These are phyloP conservation scores for Porites divaricata DNA, from an alignment of 92 coral and sea anemone species.

Conservation along the genomic window DNA sequence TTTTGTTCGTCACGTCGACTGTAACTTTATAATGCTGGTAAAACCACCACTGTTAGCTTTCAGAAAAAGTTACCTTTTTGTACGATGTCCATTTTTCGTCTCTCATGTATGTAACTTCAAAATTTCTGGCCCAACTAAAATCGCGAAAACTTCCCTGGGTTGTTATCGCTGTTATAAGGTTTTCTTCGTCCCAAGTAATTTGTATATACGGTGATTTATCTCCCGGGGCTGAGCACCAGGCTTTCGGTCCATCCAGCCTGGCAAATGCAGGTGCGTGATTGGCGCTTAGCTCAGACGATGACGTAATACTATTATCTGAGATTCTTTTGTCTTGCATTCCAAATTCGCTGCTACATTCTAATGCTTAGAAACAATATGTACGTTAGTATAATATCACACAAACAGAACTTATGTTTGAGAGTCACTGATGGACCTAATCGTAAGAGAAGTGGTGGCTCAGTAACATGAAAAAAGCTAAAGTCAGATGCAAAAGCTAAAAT, in stretches of 20 bases:
- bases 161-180: slow-evolving; percentile 5
- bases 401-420: too few relatives aligned
- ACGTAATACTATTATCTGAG: slow-evolving; percentile 26
- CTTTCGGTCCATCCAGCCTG: neutral
- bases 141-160: slow-evolving; percentile 15
- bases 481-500: too few relatives aligned
- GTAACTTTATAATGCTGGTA: neutral
- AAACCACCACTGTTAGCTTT: neutral
- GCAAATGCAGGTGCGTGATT: slow-evolving; percentile 18
- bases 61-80: neutral
- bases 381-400: too few relatives aligned
- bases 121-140: neutral
- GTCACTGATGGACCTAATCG: too few relatives aligned
- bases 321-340: slow-evolving; percentile 26
- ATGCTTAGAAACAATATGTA: neutral
- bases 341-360: neutral
- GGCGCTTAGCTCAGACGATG: neutral
- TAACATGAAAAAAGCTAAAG: too few relatives aligned
- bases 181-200: slow-evolving; percentile 2
- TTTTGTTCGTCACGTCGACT: neutral
- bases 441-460: too few relatives aligned
- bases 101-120: too few relatives aligned
- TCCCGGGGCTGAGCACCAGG: too few relatives aligned
- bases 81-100: slow-evolving; percentile 3
- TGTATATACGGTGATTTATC: neutral